Evolutionary conservation across 2,888 invertebrate species (phyloP).

Genomic region (Didymodactylos carnosus): DNA sequence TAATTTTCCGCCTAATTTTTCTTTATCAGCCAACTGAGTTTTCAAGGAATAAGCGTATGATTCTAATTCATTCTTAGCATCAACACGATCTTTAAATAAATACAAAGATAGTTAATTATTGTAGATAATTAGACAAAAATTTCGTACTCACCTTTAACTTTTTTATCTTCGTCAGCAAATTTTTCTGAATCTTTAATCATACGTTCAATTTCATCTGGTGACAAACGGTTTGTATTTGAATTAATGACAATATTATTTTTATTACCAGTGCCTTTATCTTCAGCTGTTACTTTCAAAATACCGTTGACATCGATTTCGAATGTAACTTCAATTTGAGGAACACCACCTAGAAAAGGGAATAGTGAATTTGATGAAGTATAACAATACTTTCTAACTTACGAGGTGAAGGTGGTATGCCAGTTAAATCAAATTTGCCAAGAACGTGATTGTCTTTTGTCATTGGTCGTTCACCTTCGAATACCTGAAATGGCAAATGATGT

Average conservation of each 20-base stretch:
- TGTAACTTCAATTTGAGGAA: conserved; percentile 37
- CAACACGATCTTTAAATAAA: too few species aligned
- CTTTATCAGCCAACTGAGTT: conserved; percentile 85
- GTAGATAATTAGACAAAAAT: too few species aligned
- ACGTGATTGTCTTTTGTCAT: conserved; percentile 99
- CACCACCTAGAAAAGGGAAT: too few species aligned
- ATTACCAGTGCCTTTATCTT: conserved; percentile 96
- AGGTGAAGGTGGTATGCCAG: conserved; percentile 66
- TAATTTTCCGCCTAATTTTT: conserved; percentile 74
- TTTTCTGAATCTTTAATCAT: conserved; percentile 98
- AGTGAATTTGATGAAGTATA: too few species aligned
- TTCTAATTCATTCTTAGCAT: conserved; percentile 85
- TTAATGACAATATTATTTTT: conserved; percentile 95
- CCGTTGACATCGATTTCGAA: conserved; percentile 41
- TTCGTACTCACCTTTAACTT: conserved; percentile 66
- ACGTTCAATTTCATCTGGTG: conserved; percentile 90
- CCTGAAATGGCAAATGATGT: too few species aligned
- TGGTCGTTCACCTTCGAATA: conserved; percentile 90
- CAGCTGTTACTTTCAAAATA: conserved; percentile 49
- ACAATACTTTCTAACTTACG: conserved; percentile 40
- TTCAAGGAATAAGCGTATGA: conserved; percentile 80
- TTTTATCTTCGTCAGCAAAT: conserved; percentile 95
- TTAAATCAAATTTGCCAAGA: conserved; percentile 89
- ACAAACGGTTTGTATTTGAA: conserved; percentile 85
- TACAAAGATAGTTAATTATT: too few species aligned